phyloP scores from a whole-genome alignment of 2,113 vertebrate genomes.

The Garra rufa region DNA sequence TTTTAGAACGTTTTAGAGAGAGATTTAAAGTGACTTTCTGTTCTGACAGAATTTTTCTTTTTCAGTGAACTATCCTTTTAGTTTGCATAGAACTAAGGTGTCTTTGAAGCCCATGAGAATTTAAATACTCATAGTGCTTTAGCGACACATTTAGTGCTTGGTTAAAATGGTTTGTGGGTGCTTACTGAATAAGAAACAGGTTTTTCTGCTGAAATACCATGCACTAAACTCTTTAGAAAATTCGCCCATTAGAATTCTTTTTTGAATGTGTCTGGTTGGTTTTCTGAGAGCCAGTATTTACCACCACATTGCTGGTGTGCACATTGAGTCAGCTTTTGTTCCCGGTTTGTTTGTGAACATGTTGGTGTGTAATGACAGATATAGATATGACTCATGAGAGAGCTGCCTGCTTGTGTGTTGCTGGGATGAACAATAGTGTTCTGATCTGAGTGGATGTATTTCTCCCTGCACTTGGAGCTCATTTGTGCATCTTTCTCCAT shows the following conservation, averaged over 20 bases:
- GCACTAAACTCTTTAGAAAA: neutral
- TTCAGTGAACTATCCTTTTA: neutral
- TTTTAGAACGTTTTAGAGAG: too few relatives aligned
- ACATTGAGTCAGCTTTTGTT: constrained; percentile 36
- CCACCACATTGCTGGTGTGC: constrained; percentile 10
- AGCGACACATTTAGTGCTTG: neutral
- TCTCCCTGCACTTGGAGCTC: constrained; percentile 29
- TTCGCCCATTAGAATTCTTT: neutral
- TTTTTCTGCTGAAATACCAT: neutral
- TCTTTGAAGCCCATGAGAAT: neutral
- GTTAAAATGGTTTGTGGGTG: neutral
- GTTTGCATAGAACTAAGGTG: neutral
- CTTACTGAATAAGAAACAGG: neutral
- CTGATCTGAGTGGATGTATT: constrained; percentile 19
- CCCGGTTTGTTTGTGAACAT: constrained; percentile 28
- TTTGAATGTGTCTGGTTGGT: constrained; percentile 7
- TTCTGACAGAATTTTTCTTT: too few relatives aligned
- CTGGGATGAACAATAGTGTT: constrained; percentile 4
- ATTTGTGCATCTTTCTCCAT: constrained; percentile 24
- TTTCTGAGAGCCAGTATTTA: constrained; percentile 26
- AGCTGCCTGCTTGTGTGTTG: constrained; percentile 38
- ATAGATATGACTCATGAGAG: constrained; percentile 40
- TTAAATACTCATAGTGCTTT: neutral
- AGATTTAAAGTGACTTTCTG: too few relatives aligned
- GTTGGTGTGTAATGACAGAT: constrained; percentile 23